phyloP scores from a whole-genome alignment of 2,113 vertebrate species.

The Platysternon megacephalum region DNA sequence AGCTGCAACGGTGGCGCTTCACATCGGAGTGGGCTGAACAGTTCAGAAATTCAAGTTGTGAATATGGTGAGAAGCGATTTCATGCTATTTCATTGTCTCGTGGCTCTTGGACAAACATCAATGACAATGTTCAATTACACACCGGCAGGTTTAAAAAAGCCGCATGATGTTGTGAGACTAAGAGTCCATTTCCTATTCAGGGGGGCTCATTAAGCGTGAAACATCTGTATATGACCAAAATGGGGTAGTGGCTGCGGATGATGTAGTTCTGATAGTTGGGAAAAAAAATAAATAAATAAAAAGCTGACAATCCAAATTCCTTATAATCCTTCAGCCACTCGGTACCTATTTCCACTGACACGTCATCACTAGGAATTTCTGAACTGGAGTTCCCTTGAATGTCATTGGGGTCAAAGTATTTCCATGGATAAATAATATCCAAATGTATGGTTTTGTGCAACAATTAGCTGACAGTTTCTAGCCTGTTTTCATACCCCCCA shows the following conservation, averaged over 20 bases:
- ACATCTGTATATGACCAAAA: neutral
- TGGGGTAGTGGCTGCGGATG: neutral
- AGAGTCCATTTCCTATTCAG: neutral
- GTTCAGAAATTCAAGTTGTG: neutral
- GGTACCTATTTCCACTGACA: neutral
- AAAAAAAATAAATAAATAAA: neutral
- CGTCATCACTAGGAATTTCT: neutral
- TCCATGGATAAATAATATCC: neutral
- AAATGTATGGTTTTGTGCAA: neutral
- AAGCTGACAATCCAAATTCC: neutral
- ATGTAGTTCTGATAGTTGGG: neutral
- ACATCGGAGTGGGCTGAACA: neutral
- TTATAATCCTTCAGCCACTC: neutral
- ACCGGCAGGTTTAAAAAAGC: fast-evolving
- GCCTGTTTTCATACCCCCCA: neutral
- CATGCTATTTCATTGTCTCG: neutral
- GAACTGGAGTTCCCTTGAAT: neutral
- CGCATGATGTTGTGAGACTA: neutral
- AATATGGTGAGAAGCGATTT: neutral
- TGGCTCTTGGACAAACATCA: neutral
- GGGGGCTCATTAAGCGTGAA: neutral
- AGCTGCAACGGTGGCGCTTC: neutral
- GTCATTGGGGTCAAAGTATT: neutral
- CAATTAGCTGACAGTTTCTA: neutral
- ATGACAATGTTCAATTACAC: neutral